phyloP scores from a whole-genome alignment of 1,140 invertebrate species.

The Octopus sinensis region DNA sequence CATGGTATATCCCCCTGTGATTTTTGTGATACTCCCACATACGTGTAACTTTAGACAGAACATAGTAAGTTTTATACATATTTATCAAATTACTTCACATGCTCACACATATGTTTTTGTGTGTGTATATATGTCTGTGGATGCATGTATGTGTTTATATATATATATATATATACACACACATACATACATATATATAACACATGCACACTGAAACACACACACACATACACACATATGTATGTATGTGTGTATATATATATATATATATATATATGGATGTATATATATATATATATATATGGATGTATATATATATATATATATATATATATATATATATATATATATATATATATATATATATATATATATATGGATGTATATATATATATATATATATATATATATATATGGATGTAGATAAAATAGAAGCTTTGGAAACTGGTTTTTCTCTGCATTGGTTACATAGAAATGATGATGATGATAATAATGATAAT shows the following conservation, averaged over 20 bases:
- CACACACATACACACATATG: background rate
- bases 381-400: background rate
- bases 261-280: background rate
- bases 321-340: background rate
- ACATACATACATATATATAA: too few species aligned
- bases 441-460: background rate
- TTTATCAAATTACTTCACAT: background rate
- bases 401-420: background rate
- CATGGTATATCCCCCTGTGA: too few species aligned
- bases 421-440: background rate
- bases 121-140: background rate
- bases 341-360: conserved; percentile 2
- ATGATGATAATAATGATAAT: background rate
- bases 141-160: background rate
- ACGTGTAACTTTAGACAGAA: too few species aligned
- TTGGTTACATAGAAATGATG: background rate
- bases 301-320: background rate
- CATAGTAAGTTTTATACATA: too few species aligned
- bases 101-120: background rate
- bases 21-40: too few species aligned
- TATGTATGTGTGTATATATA: background rate
- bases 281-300: background rate
- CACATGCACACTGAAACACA: background rate
- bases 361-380: background rate
- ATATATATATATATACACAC: background rate